Base-by-base conservation (phyloP, 2,797 vertebrate species). In the Nyctalus aviator region DNA sequence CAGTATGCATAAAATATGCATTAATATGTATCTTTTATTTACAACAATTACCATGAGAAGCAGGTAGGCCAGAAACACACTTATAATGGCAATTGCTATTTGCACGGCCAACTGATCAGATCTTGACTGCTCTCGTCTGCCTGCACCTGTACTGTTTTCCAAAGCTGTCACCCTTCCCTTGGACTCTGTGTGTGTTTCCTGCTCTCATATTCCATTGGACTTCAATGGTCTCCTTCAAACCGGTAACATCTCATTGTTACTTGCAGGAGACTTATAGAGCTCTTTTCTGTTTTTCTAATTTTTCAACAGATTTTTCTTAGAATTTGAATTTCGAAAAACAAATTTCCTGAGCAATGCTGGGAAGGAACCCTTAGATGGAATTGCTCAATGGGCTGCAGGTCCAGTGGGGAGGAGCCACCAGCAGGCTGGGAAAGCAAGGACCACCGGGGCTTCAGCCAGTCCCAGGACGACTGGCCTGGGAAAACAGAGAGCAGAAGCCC, bases 131-230 rank as follows among this genome's bases (percentile, higher is more conserved):
- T 57, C 46, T 71, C 46, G 44, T 8, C 50, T 68, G 13, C 17
- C 0, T 37, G 17, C 3, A 32, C 57, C 57, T 53, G 20, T 79
- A 41, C 84, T 55, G 37, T 11, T 76, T 92, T 95, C 59, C 4
- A 8, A 92, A 93, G 93, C 84, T 62, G 81, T 27, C 35, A 9
- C 6, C 53, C 76, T 93, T 77, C 72, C 72, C 30, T 88, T 83
- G 64, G 23, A 86, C 15, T 37, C 35, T 53, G 35, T 32, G 21
- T 32, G 21, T 14, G 10, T 86, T 81, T 94, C 66, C 81, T 72
- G 55, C 12, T 72, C 69, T 46, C 23, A 46, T 8, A 1, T 88
- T 82, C 30, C 69, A 35, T 12, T 59, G 44, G 55, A 75, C 64
- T 21, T 84, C 41, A 55, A 3, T 46, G 64, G 87, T 15, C 81